A percentile compares a stretch with the other conserved stretches of the same genome.
These are phyloP conservation scores for Arizona elegans DNA, from an alignment of 2,113 vertebrate species.

Conservation along the genomic window DNA sequence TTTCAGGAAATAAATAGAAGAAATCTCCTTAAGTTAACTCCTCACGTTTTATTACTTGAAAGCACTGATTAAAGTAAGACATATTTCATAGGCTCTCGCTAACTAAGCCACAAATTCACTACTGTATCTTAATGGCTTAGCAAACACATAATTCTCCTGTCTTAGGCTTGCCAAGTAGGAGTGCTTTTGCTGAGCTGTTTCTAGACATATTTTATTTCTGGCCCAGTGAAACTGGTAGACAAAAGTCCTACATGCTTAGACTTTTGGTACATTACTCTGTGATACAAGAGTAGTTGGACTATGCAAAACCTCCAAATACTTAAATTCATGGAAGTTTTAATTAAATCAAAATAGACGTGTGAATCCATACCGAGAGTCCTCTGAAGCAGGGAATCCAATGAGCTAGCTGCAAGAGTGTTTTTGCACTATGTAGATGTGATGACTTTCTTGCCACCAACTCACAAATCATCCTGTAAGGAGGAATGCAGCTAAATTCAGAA, in stretches of 20 bases:
- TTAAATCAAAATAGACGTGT: background rate
- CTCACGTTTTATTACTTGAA: slow-evolving; percentile 64
- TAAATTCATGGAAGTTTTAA: background rate
- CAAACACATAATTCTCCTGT: slow-evolving; percentile 46
- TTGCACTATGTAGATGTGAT: background rate
- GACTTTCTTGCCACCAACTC: background rate
- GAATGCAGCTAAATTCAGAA: background rate
- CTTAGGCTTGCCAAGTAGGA: slow-evolving; percentile 30
- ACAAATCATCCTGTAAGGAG: background rate
- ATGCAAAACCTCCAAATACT: background rate
- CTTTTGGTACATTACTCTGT: slow-evolving; percentile 1
- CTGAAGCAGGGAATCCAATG: background rate
- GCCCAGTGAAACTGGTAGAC: slow-evolving; percentile 1
- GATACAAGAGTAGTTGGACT: background rate
- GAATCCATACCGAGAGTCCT: background rate
- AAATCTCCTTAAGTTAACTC: slow-evolving; percentile 63
- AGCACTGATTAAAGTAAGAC: slow-evolving; percentile 63
- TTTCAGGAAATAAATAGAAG: slow-evolving; percentile 67
- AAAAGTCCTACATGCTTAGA: background rate
- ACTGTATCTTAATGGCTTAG: slow-evolving; percentile 57
- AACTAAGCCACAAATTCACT: slow-evolving; percentile 57
- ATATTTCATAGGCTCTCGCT: slow-evolving; percentile 57
- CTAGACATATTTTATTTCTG: background rate
- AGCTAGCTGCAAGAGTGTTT: background rate
- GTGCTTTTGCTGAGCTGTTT: slow-evolving; percentile 32